Base-by-base conservation (phyloP, 2,113 vertebrate genomes). In the Anseranas semipalmata region DNA sequence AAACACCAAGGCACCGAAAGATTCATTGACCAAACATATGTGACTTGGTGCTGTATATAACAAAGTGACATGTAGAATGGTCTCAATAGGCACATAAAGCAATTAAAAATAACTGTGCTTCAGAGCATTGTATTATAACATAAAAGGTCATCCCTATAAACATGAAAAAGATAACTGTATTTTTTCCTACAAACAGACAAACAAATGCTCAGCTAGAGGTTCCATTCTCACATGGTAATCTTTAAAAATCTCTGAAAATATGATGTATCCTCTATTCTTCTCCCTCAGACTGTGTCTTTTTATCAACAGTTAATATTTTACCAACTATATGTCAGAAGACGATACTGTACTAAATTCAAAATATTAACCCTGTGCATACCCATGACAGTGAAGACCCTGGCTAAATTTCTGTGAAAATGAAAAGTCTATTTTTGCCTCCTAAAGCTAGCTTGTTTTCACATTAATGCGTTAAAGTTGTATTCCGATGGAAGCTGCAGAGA, bases 101-200 rank as follows among this genome's bases (percentile, higher is more conserved):
- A 97, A 98, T 97, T 98, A 97, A 97, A 97, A 97, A 97, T 97
- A 97, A 97, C 96, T 94, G 62, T 86, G 96, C 96, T 97, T 97
- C 95, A 88, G 87, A 97, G 96, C 82, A 93, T 93, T 84, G 78
- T 87, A 76, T 93, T 97, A 67, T 92, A 96, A 92, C 58, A 93
- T 89, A 97, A 96, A 98, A 98, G 93, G 96, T 97, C 96, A 97
- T 93, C 50, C 22, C 87, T 96, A 97, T 97, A 98, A 98, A 96
- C 96, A 95, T 67, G 90, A 97, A 96, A 95, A 93, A 95, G 86
- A 87, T 89, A 60, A 83, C 74, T 92, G 18, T 94, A 74, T 18
- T 93, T 92, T 95, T 95, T 95, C 93, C 83, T 92, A 65, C 75
- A 94, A 89, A 90, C 62, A 95, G 39, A 76, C 55, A 74, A 55